Percentiles rank a stretch among this genome's conserved stretches.
Conservation (phyloP, 2,797 vertebrate genomes). For the Stomatorhinus walkeri region DNA sequence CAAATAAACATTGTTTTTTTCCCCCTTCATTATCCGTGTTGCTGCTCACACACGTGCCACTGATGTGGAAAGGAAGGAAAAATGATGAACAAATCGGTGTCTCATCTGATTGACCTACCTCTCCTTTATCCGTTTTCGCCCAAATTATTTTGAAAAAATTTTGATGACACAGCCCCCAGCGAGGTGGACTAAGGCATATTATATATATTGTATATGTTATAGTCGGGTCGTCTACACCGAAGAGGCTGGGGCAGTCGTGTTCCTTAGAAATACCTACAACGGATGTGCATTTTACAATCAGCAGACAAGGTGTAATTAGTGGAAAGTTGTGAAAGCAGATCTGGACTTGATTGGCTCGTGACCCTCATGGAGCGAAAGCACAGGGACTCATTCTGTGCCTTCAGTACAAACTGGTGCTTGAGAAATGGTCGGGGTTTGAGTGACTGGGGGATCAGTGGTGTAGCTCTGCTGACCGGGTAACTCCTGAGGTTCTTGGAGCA, state of each 20-base stretch:
- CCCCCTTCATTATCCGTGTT: background rate
- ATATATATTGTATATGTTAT: no score
- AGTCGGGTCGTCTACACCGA: background rate
- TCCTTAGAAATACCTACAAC: background rate
- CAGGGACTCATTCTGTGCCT: background rate
- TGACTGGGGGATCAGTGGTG: background rate
- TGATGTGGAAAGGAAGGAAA: background rate
- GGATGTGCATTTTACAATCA: background rate
- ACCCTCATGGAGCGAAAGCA: background rate
- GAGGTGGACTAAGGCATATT: no score
- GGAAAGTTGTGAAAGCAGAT: background rate
- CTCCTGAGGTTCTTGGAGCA: background rate
- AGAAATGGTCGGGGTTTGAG: background rate
- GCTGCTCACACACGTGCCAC: background rate
- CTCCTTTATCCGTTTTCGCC: conserved; percentile 49
- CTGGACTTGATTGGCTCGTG: background rate
- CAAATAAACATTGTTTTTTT: background rate
- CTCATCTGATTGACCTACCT: conserved; percentile 70
- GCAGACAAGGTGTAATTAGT: background rate
- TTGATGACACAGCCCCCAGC: background rate
- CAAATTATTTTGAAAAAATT: background rate
- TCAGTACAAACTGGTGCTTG: background rate
- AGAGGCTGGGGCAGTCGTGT: background rate
- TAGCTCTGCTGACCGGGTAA: background rate
- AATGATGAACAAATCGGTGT: background rate